Conservation (phyloP, 2,888 invertebrate genomes). For the Hirtodrosophila confusa region DNA sequence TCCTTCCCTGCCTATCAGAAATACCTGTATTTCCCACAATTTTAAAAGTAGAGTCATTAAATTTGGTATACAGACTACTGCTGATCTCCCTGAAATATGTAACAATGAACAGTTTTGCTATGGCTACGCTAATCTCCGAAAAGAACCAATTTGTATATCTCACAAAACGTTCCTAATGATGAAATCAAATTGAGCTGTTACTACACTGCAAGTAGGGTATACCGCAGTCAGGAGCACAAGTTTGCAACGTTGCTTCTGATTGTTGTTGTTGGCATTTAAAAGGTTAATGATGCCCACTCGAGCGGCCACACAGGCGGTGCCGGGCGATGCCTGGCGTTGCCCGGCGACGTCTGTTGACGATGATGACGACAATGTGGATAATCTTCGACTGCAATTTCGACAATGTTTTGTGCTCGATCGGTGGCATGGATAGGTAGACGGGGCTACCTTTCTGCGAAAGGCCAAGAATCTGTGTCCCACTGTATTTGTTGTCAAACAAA, state of each 20-base stretch:
- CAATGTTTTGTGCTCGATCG: slow-evolving; percentile 51
- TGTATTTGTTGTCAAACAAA: slow-evolving; percentile 75
- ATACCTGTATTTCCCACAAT: too few species aligned
- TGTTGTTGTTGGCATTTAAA: slow-evolving; percentile 58
- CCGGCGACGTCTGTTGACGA: slow-evolving; percentile 25
- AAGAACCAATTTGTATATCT: too few species aligned
- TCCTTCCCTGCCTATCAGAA: too few species aligned
- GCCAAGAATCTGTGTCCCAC: slow-evolving; percentile 52
- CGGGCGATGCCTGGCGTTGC: slow-evolving; percentile 17
- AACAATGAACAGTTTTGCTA: too few species aligned
- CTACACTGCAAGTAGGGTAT: too few species aligned
- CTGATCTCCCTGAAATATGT: too few species aligned
- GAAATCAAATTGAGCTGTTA: too few species aligned
- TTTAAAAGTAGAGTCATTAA: too few species aligned
- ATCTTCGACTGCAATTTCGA: slow-evolving; percentile 59
- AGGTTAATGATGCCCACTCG: slow-evolving; percentile 75
- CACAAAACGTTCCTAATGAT: too few species aligned
- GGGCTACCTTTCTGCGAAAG: slow-evolving; percentile 59
- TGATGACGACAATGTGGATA: slow-evolving; percentile 33
- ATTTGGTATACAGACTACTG: too few species aligned
- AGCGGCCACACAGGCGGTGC: slow-evolving; percentile 65
- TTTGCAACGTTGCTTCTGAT: not conserved
- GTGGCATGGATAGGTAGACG: slow-evolving; percentile 56
- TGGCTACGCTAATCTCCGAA: too few species aligned
- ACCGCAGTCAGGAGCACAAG: too few species aligned